Base-by-base conservation (phyloP, 2,888 invertebrate genomes). In the Cerastis rubricosa region DNA sequence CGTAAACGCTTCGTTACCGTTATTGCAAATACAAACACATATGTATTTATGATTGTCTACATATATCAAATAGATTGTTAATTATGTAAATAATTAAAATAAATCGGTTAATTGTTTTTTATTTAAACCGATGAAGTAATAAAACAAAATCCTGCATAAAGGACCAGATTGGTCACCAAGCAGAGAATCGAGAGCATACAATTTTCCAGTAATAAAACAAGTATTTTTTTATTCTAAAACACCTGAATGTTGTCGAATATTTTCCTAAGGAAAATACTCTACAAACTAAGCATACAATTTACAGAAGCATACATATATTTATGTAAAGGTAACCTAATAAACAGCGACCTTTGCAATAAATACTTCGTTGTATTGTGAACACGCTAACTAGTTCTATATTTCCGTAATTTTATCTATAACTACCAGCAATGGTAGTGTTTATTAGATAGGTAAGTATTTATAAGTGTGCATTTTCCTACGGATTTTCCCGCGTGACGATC, bases 401-500 rank as follows among this genome's bases (percentile, higher is more conserved):
- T 25, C 61, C 19, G 4, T 25, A 40, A 47, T 19, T 76, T 43
- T 19, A 11, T 29, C 5, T 19, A 29, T 19, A 11, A 29, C 3
- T 57, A 40, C 0, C 11, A 25, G 12, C 47, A 35, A 77, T 54
- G 35, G 29, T 29, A 17, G 29, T 80, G 12, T 80, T 73, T 54
- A 61, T 54, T 19, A 54, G 22, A 43, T 47, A 35, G 6, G 17
- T 61, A 25, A 43, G 19, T 74, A 66, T 81, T 74, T 68, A 68
- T 29, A 49, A 14, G n/a, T 64, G 25, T 12, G 14, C 22, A 49
- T 75, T 81, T 75, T 64, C 25, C 45, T 64, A 25, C 47, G 77
- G 51, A 17, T 25, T 77, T 77, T 61, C 70, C 59, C 49, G 47
- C 71, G 54, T 71, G 61, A 57, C 54, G 54, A 82, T 80, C 71